These are phyloP conservation scores for Xylophagus ater DNA, from an alignment of 2,888 invertebrate species.

Conservation along the genomic window DNA sequence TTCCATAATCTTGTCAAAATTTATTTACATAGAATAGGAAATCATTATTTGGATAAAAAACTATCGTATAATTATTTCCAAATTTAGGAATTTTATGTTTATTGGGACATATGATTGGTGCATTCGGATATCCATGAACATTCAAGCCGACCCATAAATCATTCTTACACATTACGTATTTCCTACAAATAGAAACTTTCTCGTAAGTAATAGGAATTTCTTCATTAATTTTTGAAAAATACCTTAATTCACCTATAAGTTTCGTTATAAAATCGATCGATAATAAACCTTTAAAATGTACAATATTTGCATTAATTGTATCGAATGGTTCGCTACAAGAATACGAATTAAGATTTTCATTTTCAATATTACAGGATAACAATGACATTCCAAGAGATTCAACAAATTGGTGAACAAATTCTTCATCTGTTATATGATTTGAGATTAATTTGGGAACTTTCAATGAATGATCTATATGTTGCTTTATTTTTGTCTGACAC, in stretches of 20 bases:
- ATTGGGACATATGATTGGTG: constrained; percentile 41
- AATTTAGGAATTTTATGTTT: constrained; percentile 41
- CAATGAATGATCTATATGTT: constrained; percentile 32
- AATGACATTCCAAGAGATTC: constrained; percentile 48
- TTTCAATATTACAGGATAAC: constrained; percentile 36
- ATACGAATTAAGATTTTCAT: constrained; percentile 30
- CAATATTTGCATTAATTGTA: constrained; percentile 19
- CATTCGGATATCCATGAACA: constrained; percentile 46
- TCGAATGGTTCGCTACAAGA: constrained; percentile 26
- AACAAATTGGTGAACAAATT: constrained; percentile 32
- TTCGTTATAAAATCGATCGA: constrained; percentile 33
- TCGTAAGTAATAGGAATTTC: too few species aligned
- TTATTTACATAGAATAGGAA: constrained; percentile 14
- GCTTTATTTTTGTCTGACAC: constrained; percentile 36
- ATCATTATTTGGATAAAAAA: constrained; percentile 30
- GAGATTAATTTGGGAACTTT: constrained; percentile 34
- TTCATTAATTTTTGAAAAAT: too few species aligned
- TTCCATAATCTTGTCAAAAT: too few species aligned
- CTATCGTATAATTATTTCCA: constrained; percentile 41
- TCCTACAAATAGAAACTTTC: constrained; percentile 20
- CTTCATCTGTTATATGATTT: constrained; percentile 23
- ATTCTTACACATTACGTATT: constrained; percentile 23
- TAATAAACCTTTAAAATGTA: constrained; percentile 42
- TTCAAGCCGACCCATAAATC: constrained; percentile 42
- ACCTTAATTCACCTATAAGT: constrained; percentile 34